phyloP scores from a whole-genome alignment of 92 coral and sea anemone species.

The Zoanthus sansibaricus region DNA sequence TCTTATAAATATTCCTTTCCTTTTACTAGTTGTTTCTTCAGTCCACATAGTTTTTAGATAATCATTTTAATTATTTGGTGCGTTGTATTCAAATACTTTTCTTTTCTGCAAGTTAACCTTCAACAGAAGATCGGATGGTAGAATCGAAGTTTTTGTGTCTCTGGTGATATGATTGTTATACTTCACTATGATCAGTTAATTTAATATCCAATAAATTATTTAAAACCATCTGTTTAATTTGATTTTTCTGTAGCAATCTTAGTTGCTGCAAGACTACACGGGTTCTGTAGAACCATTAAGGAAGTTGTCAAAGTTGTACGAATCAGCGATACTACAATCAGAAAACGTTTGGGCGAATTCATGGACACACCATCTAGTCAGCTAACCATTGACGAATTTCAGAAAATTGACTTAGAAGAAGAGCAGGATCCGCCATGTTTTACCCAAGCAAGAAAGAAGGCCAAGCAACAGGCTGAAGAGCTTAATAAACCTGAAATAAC shows the following conservation, averaged over 20 bases:
- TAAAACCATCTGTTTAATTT: too few species aligned
- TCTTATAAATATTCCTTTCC: too few species aligned
- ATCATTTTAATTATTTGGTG: too few species aligned
- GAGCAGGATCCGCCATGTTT: constrained; percentile 98
- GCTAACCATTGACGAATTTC: constrained; percentile 95
- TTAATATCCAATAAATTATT: too few species aligned
- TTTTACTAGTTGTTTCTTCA: too few species aligned
- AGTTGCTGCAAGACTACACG: constrained; percentile 94
- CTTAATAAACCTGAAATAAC: constrained; percentile 87
- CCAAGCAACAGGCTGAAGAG: constrained; percentile 91
- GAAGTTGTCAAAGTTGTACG: constrained; percentile 93
- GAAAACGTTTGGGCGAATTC: constrained; percentile 93
- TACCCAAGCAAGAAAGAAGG: constrained; percentile 85
- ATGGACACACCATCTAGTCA: constrained; percentile 97
- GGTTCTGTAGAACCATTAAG: constrained; percentile 88
- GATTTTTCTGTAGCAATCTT: constrained; percentile 67
- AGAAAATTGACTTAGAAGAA: constrained; percentile 93
- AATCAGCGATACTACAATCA: constrained; percentile 92
- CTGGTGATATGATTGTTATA: background rate
- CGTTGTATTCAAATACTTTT: too few species aligned
- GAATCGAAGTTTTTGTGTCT: background rate
- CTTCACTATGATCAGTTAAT: too few species aligned
- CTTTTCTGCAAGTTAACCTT: too few species aligned
- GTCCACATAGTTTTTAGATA: too few species aligned
- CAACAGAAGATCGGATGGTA: background rate